A percentile compares a stretch with the other conserved stretches of the same genome.
Conservation (phyloP, 2,113 vertebrate species). For the Candoia aspera region DNA sequence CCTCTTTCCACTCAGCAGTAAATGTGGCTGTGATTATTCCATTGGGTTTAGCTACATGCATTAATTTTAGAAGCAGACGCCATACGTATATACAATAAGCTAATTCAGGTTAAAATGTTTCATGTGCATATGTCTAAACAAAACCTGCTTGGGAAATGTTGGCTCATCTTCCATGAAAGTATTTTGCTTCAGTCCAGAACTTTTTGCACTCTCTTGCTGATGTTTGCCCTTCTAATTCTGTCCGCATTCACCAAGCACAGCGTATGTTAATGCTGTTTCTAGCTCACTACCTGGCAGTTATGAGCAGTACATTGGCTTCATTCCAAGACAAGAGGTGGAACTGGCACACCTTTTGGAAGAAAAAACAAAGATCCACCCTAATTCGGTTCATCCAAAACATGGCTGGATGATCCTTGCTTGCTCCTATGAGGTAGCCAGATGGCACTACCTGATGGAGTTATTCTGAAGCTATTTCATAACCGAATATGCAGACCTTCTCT, state of each 20-base stretch:
- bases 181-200: neutral
- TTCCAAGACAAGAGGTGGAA: conserved; percentile 24
- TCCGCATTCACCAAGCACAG: conserved; percentile 1
- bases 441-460: conserved; percentile 3
- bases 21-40: neutral
- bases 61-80: conserved; percentile 9
- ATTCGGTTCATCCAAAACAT: conserved; percentile 11
- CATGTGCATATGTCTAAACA: neutral
- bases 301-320: conserved; percentile 22
- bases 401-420: conserved; percentile 8
- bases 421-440: neutral
- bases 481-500: neutral
- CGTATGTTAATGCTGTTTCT: conserved; percentile 19
- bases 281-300: conserved; percentile 8
- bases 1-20: neutral
- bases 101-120: conserved; percentile 6
- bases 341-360: conserved; percentile 36
- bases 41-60: neutral
- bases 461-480: neutral
- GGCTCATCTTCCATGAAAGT: neutral
- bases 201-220: conserved; percentile 2
- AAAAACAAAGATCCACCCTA: conserved; percentile 41
- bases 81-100: neutral
- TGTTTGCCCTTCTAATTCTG: conserved; percentile 34
- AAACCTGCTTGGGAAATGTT: conserved; percentile 1